A percentile compares a stretch with the other conserved stretches of the same genome.
Evolutionary conservation across 2,113 vertebrate species (phyloP).

Genomic region (Brachyhypopomus occidentalis): DNA sequence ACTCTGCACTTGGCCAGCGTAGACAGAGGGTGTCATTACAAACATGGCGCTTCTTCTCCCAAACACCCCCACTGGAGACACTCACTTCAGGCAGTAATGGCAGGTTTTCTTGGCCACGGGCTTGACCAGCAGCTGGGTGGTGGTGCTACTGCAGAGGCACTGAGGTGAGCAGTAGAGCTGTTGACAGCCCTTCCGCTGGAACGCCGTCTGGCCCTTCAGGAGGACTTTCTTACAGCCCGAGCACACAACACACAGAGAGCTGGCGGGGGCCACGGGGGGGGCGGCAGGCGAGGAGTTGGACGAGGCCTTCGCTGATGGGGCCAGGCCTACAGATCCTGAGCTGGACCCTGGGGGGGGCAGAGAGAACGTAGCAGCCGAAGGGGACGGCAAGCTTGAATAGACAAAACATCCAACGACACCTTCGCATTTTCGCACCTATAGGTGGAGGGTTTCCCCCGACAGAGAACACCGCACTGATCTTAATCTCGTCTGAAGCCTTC

Average conservation of each 20-base stretch:
- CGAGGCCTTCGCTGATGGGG: constrained; percentile 30
- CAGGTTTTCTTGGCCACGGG: constrained; percentile 80
- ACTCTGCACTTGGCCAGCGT: no score
- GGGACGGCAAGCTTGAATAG: no score
- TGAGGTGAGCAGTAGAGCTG: constrained; percentile 82
- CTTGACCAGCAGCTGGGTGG: constrained; percentile 73
- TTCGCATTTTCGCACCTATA: constrained; percentile 74
- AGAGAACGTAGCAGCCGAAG: neutral
- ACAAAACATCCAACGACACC: no score
- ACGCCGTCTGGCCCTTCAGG: constrained; percentile 94
- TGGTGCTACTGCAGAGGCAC: constrained; percentile 86
- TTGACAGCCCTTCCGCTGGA: constrained; percentile 90
- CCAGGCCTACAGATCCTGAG: neutral
- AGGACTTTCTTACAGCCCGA: constrained; percentile 90
- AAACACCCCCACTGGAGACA: neutral
- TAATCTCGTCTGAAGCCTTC: constrained; percentile 79
- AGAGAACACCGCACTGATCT: constrained; percentile 94
- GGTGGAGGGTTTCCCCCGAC: constrained; percentile 73
- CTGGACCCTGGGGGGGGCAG: neutral
- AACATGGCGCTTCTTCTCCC: neutral
- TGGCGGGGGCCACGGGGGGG: constrained; percentile 73
- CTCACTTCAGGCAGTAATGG: constrained; percentile 91
- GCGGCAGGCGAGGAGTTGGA: constrained; percentile 65
- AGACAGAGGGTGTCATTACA: no score
- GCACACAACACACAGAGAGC: constrained; percentile 83